Percentiles rank a stretch among this genome's conserved stretches.
These are phyloP conservation scores for Clunio marinus DNA, from an alignment of 2,888 invertebrate genomes.

Conservation along the genomic window DNA sequence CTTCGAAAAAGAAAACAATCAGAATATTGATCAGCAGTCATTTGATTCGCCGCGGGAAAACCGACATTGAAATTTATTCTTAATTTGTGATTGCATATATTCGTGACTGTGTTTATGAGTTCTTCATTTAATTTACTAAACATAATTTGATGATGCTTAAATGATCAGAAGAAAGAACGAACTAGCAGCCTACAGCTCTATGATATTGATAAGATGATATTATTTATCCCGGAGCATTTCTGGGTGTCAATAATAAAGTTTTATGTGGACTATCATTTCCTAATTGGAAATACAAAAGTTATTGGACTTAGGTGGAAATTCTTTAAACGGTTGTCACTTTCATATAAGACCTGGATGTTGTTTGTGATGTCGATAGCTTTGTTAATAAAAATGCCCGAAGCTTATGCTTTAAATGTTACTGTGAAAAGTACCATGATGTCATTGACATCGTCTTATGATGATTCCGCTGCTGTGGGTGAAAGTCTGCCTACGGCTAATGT, in stretches of 20 bases:
- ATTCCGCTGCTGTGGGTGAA: neutral
- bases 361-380: slow-evolving; percentile 1
- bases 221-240: neutral
- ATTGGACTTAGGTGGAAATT: neutral
- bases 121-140: no score
- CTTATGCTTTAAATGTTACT: slow-evolving; percentile 6
- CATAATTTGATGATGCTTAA: no score
- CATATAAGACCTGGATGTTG: slow-evolving; percentile 8
- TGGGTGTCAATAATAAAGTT: slow-evolving; percentile 19
- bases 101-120: no score
- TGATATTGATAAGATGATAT: slow-evolving; percentile 6
- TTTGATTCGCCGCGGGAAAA: no score
- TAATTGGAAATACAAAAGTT: neutral
- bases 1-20: neutral
- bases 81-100: no score
- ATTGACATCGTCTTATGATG: neutral
- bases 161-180: neutral
- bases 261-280: neutral
- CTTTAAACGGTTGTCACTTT: neutral
- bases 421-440: neutral
- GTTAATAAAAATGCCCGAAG: slow-evolving; percentile 7
- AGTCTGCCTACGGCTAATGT: neutral
- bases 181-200: no score
- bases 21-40: no score
- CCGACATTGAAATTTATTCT: no score